A percentile compares a stretch with the other conserved stretches of the same genome.
phyloP scores from a whole-genome alignment of 2,113 vertebrate species.

The Centropristis striata region DNA sequence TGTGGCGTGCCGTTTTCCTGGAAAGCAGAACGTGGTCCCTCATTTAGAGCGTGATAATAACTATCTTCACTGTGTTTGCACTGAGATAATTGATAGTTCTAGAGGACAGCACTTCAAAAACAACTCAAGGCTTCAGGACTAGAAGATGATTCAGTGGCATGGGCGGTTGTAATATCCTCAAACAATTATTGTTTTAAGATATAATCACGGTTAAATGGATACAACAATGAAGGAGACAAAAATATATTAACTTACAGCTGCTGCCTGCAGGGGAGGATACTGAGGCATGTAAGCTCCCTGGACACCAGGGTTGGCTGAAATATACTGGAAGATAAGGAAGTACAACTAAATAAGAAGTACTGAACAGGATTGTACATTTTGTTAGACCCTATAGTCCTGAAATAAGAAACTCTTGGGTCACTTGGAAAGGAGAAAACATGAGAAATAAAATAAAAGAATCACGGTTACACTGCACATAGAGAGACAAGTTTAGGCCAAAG shows the following conservation, averaged over 20 bases:
- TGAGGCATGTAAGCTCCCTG: conserved; percentile 97
- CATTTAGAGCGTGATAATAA: conserved; percentile 61
- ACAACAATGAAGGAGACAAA: conserved; percentile 5
- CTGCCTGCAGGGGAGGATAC: conserved; percentile 93
- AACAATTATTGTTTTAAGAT: conserved; percentile 47
- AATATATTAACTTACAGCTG: conserved; percentile 86
- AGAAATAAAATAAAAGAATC: too few species aligned
- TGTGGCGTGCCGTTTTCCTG: conserved; percentile 95
- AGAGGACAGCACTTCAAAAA: conserved; percentile 36
- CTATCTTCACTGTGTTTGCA: conserved; percentile 25
- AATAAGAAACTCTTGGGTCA: too few species aligned
- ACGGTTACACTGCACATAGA: too few species aligned
- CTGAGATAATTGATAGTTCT: conserved; percentile 63
- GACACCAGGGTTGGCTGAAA: conserved; percentile 95
- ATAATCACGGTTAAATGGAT: conserved; percentile 9
- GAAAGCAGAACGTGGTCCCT: conserved; percentile 66
- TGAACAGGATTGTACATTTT: not conserved
- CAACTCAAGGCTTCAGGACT: conserved; percentile 28
- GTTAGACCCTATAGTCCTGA: too few species aligned
- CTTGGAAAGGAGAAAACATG: too few species aligned
- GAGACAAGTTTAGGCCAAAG: too few species aligned
- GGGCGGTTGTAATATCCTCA: conserved; percentile 11
- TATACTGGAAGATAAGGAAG: conserved; percentile 88
- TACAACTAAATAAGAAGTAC: not conserved
- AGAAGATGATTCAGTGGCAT: conserved; percentile 16